These are phyloP conservation scores for Orthosia incerta DNA, from an alignment of 2,888 invertebrate genomes.

Conservation along the genomic window DNA sequence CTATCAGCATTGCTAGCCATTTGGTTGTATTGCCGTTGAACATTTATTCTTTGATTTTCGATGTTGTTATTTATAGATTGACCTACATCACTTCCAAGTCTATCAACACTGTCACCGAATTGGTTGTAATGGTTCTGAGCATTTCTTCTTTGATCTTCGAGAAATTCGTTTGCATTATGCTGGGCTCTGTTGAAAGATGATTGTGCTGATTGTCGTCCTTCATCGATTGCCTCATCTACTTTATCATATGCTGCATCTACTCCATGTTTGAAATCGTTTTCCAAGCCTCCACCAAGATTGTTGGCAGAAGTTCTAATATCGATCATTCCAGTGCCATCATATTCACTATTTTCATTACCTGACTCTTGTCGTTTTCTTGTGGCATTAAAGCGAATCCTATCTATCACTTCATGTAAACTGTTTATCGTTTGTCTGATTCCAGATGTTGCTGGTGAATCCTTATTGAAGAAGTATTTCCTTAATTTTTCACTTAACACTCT, in stretches of 20 bases:
- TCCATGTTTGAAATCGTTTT: constrained; percentile 32
- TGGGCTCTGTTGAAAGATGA: constrained; percentile 19
- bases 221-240: constrained; percentile 19
- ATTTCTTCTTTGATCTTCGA: constrained; percentile 39
- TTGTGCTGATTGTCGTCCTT: constrained; percentile 1
- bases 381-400: constrained; percentile 39
- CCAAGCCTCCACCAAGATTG: constrained; percentile 1
- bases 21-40: background rate
- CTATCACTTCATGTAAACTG: constrained; percentile 33
- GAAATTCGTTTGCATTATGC: constrained; percentile 30
- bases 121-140: constrained; percentile 23
- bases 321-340: constrained; percentile 53
- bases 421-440: constrained; percentile 42
- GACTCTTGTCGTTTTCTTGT: constrained; percentile 17
- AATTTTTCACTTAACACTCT: constrained; percentile 52
- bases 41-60: constrained; percentile 3
- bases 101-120: constrained; percentile 9
- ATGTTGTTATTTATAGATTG: constrained; percentile 6
- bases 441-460: constrained; percentile 36
- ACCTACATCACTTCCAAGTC: constrained; percentile 8
- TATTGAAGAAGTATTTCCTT: constrained; percentile 59
- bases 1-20: constrained; percentile 1
- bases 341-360: constrained; percentile 5
- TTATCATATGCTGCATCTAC: constrained; percentile 35
- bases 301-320: constrained; percentile 39